phyloP scores from a whole-genome alignment of 2,797 vertebrate species.

The Silurus lanzhouensis region DNA sequence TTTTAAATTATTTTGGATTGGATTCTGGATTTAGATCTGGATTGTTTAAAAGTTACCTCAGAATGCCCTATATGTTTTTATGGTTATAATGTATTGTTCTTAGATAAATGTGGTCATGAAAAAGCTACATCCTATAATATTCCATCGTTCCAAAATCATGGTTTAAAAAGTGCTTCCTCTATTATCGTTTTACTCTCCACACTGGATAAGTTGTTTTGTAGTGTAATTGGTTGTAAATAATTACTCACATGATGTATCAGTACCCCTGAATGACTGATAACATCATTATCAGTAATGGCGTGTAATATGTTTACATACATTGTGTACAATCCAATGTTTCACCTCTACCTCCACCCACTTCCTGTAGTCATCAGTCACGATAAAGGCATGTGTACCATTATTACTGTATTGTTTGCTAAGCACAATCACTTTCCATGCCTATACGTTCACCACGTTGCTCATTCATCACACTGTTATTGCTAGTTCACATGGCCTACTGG shows the following conservation, averaged over 20 bases:
- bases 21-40: background rate
- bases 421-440: background rate
- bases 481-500: background rate
- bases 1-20: background rate
- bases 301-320: background rate
- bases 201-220: background rate
- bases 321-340: background rate
- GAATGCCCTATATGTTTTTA: background rate
- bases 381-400: background rate
- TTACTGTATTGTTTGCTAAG: slow-evolving; percentile 9
- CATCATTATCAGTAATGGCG: background rate
- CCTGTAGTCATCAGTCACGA: background rate
- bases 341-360: background rate
- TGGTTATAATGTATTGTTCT: background rate
- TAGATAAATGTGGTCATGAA: background rate
- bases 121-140: background rate
- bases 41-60: background rate
- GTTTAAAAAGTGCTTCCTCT: background rate
- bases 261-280: background rate
- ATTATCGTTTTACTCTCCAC: background rate
- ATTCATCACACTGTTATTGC: background rate
- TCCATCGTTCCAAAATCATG: background rate
- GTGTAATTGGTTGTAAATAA: background rate
- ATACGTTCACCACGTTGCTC: background rate
- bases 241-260: background rate